Evolutionary conservation across 92 coral and sea anemone species (phyloP).

Genomic region (Meandrina meandrites): DNA sequence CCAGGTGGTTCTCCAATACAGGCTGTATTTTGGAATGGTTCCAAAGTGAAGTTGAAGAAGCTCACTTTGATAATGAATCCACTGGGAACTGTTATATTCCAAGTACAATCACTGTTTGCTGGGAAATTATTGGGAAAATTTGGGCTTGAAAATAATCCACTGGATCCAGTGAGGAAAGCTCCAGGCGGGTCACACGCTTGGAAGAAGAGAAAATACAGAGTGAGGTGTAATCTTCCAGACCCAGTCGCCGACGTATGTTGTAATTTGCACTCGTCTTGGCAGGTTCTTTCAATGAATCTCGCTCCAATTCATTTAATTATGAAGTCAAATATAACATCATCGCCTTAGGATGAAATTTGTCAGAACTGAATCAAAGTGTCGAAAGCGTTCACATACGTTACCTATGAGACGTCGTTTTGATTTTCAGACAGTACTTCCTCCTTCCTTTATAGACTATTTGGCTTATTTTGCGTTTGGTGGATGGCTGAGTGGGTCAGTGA

Average conservation of each 20-base stretch:
- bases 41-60: slow-evolving; percentile 22
- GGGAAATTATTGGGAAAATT: too few relatives aligned
- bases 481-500: too few relatives aligned
- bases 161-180: neutral
- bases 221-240: neutral
- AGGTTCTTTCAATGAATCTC: too few relatives aligned
- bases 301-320: too few relatives aligned
- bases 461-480: too few relatives aligned
- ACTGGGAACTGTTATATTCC: slow-evolving; percentile 8
- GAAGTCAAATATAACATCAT: too few relatives aligned
- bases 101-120: neutral
- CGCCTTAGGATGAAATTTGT: too few relatives aligned
- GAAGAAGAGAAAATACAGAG: neutral
- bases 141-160: neutral
- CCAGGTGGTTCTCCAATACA: neutral
- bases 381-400: neutral
- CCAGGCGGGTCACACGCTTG: neutral
- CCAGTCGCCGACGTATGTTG: neutral
- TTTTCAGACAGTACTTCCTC: neutral
- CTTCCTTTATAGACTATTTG: neutral
- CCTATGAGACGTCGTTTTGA: neutral
- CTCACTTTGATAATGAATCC: slow-evolving; percentile 26
- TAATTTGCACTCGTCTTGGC: neutral
- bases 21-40: neutral
- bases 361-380: too few relatives aligned